Base-by-base conservation (phyloP, 37 sponge, comb jelly and placozoan genomes). In the Geodia barretti region DNA sequence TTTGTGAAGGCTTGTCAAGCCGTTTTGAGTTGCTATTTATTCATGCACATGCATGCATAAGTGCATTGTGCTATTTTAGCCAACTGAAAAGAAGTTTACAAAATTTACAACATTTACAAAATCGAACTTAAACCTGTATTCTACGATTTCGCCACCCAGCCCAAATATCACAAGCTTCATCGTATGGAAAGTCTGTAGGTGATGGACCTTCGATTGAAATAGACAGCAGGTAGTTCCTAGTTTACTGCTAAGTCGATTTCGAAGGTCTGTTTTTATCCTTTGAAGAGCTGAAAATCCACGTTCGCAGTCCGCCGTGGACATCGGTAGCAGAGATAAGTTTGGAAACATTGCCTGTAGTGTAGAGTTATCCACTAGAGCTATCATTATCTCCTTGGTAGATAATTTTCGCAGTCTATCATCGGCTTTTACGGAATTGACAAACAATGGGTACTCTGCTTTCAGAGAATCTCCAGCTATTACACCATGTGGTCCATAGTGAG, bases 281-380 rank as follows among this genome's bases (percentile, higher is more conserved):
- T 62, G 47, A 62, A 81, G 68, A 38, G 69, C 71, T 33, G 70
- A 66, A 41, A 81, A 81, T 36, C 67, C 41, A 9, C 73, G 59
- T 58, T 81, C 72, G 42, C 82, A 81, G 64, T 81, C 73, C 31
- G 82, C 69, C 11, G 73, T 81, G 34, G 54, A 41, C 33, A 81
- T 63, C 31, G 82, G 82, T 28, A 81, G 72, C 21, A 70, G 28
- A 43, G 60, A 28, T 8, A 75, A 25, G 30, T 75, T 75, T 11
- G 76, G 76, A 65, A 26, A 65, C 66, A 65, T 7, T 65, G 66
- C 17, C 25, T 24, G 17, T 29, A 65, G 7, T 24, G 66, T 65
- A 26, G 17, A 24, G 25, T 65, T 65, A 7, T 29, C 66, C 17
- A 29, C 66, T 29, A 65, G 26, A 24, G 25, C 28, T 23, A 25